phyloP scores from a whole-genome alignment of 2,888 invertebrate genomes.

The Hirtodrosophila histrioides region DNA sequence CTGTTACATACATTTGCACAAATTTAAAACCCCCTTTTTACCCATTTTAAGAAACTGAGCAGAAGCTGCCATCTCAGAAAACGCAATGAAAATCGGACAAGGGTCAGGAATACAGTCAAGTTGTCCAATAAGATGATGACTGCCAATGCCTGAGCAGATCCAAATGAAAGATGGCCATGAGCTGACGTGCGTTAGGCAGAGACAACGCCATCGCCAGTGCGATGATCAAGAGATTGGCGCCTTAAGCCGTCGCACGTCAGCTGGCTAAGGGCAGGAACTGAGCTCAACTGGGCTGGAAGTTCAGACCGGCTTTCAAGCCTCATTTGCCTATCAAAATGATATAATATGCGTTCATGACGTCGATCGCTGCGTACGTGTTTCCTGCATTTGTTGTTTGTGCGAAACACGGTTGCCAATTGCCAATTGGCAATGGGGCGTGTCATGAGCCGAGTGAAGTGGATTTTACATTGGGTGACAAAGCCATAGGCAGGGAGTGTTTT shows the following conservation, averaged over 20 bases:
- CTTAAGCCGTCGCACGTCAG: conserved; percentile 60
- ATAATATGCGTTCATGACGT: conserved; percentile 72
- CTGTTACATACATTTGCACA: too few relatives aligned
- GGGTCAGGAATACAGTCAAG: conserved; percentile 19
- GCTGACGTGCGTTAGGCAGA: conserved; percentile 56
- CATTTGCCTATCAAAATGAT: conserved; percentile 79
- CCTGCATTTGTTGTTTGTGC: conserved; percentile 55
- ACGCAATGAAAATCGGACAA: conserved; percentile 27
- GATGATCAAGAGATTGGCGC: conserved; percentile 65
- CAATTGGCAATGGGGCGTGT: conserved; percentile 43
- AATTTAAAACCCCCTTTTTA: too few relatives aligned
- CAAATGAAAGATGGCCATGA: conserved; percentile 42
- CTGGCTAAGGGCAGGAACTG: conserved; percentile 40
- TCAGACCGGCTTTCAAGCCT: conserved; percentile 65
- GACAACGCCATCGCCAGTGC: conserved; percentile 47
- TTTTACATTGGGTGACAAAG: conserved; percentile 57
- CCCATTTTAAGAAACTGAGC: conserved; percentile 5
- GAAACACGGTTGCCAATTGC: conserved; percentile 21
- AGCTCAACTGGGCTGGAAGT: conserved; percentile 25
- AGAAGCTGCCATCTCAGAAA: conserved; percentile 49
- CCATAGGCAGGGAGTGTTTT: conserved; percentile 35
- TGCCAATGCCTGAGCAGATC: conserved; percentile 43
- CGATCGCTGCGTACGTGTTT: conserved; percentile 70
- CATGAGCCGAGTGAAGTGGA: conserved; percentile 56
- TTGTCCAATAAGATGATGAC: conserved; percentile 35